Base-by-base conservation (phyloP, 2,888 invertebrate species). In the Zaprionus bogoriensis region DNA sequence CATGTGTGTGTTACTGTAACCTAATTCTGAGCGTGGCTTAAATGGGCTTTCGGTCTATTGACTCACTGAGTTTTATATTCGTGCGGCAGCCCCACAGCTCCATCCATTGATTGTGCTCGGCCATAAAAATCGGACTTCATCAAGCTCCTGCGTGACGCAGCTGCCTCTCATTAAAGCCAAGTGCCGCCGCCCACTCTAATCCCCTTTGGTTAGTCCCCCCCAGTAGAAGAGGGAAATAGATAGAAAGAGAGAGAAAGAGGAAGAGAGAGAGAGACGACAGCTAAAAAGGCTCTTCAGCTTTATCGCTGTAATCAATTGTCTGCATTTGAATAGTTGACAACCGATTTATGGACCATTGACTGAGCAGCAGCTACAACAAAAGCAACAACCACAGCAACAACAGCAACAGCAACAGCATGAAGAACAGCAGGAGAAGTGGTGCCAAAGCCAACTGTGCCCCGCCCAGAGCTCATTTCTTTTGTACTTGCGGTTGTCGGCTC, bases 291-390 rank as follows among this genome's bases (percentile, higher is more conserved):
- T 77, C 83, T 82, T 80, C 80, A 80, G 74, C 81, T 81, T 81
- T 83, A 83, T 83, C 78, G 84, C 84, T 71, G 84, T 83, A 83
- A 83, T 85, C 83, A 86, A 78, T 86, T 81, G 70, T 81, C 77
- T 76, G 86, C 79, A 81, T 83, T 84, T 86, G 87, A 87, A 86
- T 87, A 79, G 87, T 83, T 83, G 87, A 81, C 87, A 87, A 86
- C 74, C 87, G 86, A 86, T 86, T 86, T 86, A 86, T 85, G 87
- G 80, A 76, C 78, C 85, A 86, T 84, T 84, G 80, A 80, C 72
- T 82, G 74, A 76, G 68, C 83, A 83, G 77, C 64, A 60, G 59
- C 74, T 12, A 25, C 30, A 53, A 10, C 48, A 48, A 17, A 19
- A 51, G 22, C 41, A 51, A 14, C 51, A 74, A 66, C 83, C 77